phyloP scores from a whole-genome alignment of 2,888 invertebrate species.

The Geophilus truncorum region DNA sequence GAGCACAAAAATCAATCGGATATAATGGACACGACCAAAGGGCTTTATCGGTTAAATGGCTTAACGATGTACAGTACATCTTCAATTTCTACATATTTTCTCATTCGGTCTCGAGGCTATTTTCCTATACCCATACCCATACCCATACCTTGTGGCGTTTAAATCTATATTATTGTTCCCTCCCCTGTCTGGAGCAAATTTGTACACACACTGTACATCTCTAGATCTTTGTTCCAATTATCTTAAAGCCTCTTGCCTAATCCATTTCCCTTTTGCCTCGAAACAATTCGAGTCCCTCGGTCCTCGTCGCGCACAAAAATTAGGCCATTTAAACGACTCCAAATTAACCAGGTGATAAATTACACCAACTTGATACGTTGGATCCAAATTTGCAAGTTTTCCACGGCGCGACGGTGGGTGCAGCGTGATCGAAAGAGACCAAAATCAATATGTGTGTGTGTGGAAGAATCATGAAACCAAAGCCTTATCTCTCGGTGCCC shows the following conservation, averaged over 20 bases:
- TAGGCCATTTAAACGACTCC: background rate
- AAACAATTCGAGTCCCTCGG: background rate
- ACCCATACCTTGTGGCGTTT: background rate
- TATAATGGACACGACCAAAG: too few relatives aligned
- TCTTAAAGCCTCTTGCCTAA: background rate
- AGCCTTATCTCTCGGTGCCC: background rate
- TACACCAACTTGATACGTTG: background rate
- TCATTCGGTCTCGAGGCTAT: background rate
- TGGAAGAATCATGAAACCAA: background rate
- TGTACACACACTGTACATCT: background rate
- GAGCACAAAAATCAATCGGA: too few relatives aligned
- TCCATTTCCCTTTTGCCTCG: background rate
- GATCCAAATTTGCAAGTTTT: too few relatives aligned
- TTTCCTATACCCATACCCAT: too few relatives aligned
- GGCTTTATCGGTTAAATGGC: too few relatives aligned
- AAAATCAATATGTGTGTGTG: background rate
- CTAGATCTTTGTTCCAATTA: background rate
- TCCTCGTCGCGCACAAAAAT: background rate
- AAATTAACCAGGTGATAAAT: background rate
- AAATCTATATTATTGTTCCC: background rate
- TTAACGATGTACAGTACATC: too few relatives aligned
- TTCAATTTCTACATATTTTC: background rate
- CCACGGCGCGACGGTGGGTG: too few relatives aligned
- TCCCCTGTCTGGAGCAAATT: background rate
- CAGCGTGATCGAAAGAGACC: too few relatives aligned